A percentile compares a stretch with the other conserved stretches of the same genome.
Evolutionary conservation across 2,797 vertebrate species (phyloP).

Genomic region (Chaetodon trifasciatus): DNA sequence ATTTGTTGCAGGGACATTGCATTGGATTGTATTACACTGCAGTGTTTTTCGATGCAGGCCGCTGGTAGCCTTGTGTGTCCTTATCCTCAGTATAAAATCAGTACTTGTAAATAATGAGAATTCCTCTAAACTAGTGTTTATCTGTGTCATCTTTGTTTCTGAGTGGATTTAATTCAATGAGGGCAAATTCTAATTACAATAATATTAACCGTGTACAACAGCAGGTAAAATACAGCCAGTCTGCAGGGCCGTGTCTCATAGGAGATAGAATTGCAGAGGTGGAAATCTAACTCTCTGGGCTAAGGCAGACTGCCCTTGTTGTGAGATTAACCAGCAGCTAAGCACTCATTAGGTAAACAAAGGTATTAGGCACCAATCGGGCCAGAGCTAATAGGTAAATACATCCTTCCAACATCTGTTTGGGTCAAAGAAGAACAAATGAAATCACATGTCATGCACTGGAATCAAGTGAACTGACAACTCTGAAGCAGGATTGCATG

Average conservation of each 20-base stretch:
- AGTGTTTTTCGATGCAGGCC: neutral
- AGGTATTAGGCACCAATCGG: slow-evolving; percentile 59
- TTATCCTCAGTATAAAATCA: neutral
- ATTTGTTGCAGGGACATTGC: neutral
- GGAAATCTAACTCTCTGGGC: neutral
- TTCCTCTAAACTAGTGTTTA: neutral
- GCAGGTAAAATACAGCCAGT: slow-evolving; percentile 1
- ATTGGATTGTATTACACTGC: neutral
- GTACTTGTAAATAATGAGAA: neutral
- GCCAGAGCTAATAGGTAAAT: slow-evolving; percentile 52
- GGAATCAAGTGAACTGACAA: neutral
- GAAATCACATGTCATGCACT: neutral
- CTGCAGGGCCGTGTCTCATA: slow-evolving; percentile 2
- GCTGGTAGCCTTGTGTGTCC: neutral
- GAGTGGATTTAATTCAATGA: neutral
- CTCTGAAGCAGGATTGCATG: slow-evolving; percentile 12
- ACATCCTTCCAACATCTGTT: slow-evolving; percentile 52
- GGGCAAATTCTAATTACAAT: neutral
- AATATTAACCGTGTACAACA: neutral
- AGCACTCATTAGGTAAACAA: slow-evolving; percentile 59
- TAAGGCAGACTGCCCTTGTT: slow-evolving; percentile 25
- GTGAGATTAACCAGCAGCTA: slow-evolving; percentile 58
- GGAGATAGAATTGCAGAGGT: slow-evolving; percentile 3
- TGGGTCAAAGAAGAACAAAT: slow-evolving; percentile 27
- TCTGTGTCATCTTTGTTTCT: neutral